These are phyloP conservation scores for Tubulanus polymorphus DNA, from an alignment of 2,888 invertebrate species.

Conservation along the genomic window DNA sequence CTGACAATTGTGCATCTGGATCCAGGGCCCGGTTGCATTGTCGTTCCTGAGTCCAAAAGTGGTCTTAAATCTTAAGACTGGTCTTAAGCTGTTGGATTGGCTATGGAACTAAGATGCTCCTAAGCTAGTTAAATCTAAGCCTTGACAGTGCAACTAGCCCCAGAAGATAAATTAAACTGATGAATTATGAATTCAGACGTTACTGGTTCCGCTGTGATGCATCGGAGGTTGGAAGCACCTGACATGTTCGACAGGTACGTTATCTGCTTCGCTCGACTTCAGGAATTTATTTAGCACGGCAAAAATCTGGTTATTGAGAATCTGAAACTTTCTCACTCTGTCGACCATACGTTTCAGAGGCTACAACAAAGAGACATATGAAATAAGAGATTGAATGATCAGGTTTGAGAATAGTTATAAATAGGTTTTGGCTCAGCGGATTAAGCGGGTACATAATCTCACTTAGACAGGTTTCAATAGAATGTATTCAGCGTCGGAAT, in stretches of 20 bases:
- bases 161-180: too few relatives aligned
- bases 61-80: too few relatives aligned
- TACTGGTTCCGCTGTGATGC: slow-evolving; percentile 11
- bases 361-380: slow-evolving; percentile 58
- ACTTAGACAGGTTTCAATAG: too few relatives aligned
- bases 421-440: background rate
- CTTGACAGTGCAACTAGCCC: too few relatives aligned
- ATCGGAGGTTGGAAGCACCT: slow-evolving; percentile 94
- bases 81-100: too few relatives aligned
- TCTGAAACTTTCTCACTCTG: slow-evolving; percentile 93
- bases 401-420: background rate
- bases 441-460: too few relatives aligned
- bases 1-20: too few relatives aligned
- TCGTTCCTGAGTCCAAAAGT: too few relatives aligned
- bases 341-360: slow-evolving; percentile 95
- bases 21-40: too few relatives aligned
- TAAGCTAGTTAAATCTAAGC: too few relatives aligned
- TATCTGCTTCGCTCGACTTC: slow-evolving; percentile 68
- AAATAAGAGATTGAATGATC: background rate
- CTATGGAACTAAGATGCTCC: too few relatives aligned
- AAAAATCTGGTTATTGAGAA: slow-evolving; percentile 96
- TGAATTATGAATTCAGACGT: background rate
- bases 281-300: slow-evolving; percentile 91
- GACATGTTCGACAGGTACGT: slow-evolving; percentile 87
- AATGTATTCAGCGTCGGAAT: too few relatives aligned